These are phyloP conservation scores for Scaptomyza cyrtandrae DNA, from an alignment of 2,888 invertebrate genomes.

Conservation along the genomic window DNA sequence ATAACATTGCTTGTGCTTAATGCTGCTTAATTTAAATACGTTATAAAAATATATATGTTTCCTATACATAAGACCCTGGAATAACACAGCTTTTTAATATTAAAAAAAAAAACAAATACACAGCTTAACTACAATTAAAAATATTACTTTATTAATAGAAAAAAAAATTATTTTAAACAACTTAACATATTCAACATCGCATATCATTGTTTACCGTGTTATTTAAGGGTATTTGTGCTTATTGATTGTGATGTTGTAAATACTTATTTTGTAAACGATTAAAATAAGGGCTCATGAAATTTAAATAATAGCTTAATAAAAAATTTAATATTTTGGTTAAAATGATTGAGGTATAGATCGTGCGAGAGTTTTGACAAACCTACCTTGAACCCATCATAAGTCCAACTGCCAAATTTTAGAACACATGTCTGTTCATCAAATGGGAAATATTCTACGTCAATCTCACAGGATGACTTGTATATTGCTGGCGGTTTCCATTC, in stretches of 20 bases:
- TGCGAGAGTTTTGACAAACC: constrained; percentile 82
- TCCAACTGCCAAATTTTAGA: constrained; percentile 99
- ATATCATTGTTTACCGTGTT: constrained; percentile 39
- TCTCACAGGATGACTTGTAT: constrained; percentile 98
- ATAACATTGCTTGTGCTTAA: constrained; percentile 19
- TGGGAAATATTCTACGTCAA: constrained; percentile 98
- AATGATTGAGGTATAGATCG: constrained; percentile 36
- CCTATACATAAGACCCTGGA: constrained; percentile 43
- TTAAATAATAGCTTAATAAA: constrained; percentile 25
- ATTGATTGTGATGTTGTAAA: constrained; percentile 41
- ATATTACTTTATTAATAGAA: constrained; percentile 6
- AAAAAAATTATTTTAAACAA: background rate
- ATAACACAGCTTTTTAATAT: constrained; percentile 36
- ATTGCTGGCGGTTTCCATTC: constrained; percentile 99
- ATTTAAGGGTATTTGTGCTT: constrained; percentile 47
- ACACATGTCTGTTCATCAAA: constrained; percentile 98
- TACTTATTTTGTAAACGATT: constrained; percentile 33
- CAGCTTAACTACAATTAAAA: constrained; percentile 9
- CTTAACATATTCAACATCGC: constrained; percentile 12
- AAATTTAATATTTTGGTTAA: constrained; percentile 31
- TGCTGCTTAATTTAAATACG: constrained; percentile 25
- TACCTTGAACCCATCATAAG: constrained; percentile 99
- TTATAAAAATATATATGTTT: constrained; percentile 30
- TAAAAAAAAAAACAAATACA: constrained; percentile 5
- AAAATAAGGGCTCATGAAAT: constrained; percentile 27